A percentile compares a stretch with the other conserved stretches of the same genome.
These are phyloP conservation scores for Ernsta delagoae DNA, from an alignment of 2,888 invertebrate species.

Conservation along the genomic window DNA sequence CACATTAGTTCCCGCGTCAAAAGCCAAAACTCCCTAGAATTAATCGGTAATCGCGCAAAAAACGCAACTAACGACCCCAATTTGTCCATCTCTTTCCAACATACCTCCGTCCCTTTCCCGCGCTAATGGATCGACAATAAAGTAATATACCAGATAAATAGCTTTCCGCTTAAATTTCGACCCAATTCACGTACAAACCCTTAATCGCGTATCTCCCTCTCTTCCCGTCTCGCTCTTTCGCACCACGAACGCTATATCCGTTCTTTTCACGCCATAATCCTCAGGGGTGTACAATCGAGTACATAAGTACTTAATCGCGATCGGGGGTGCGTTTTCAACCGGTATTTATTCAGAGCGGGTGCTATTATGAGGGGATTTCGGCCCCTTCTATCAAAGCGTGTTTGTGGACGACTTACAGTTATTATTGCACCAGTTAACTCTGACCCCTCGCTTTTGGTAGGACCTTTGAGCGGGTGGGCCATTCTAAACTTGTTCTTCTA, in stretches of 20 bases:
- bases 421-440: constrained; percentile 61
- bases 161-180: constrained; percentile 82
- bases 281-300: constrained; percentile 75
- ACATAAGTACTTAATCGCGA: constrained; percentile 84
- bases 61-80: constrained; percentile 66
- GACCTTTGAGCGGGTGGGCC: constrained; percentile 47
- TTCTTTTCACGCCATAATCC: constrained; percentile 62
- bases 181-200: constrained; percentile 78
- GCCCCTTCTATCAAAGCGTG: constrained; percentile 73
- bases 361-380: constrained; percentile 55
- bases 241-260: constrained; percentile 38
- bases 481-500: constrained; percentile 54
- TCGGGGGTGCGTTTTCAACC: constrained; percentile 71
- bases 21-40: constrained; percentile 10
- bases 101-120: constrained; percentile 59
- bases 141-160: constrained; percentile 83
- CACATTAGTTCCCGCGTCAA: not conserved
- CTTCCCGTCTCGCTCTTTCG: constrained; percentile 54
- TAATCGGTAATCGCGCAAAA: constrained; percentile 52
- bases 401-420: constrained; percentile 72
- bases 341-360: constrained; percentile 78
- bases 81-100: constrained; percentile 56
- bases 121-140: constrained; percentile 82
- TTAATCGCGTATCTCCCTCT: constrained; percentile 77
- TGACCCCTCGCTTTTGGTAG: constrained; percentile 45